Conservation (phyloP, 2,888 invertebrate genomes). For the Melikaiella ostensackeni region DNA sequence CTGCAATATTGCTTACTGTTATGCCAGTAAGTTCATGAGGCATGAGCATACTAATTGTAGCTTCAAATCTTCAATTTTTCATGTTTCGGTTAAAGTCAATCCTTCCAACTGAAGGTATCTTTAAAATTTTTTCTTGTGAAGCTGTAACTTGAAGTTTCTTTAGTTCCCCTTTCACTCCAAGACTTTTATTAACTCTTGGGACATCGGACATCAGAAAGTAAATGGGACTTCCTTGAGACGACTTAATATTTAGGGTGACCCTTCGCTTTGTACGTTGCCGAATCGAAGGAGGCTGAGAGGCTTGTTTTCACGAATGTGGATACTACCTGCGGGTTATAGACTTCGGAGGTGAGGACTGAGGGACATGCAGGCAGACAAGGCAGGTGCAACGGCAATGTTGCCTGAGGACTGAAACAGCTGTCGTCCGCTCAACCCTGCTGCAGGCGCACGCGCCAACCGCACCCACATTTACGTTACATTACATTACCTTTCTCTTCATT, state of each 20-base stretch:
- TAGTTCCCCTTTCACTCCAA: not conserved
- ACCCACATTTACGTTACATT: constrained; percentile 64
- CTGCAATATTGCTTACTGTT: too few relatives aligned
- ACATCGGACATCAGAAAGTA: not conserved
- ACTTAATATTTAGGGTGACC: constrained; percentile 32
- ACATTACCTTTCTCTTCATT: constrained; percentile 53
- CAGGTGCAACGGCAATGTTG: constrained; percentile 74
- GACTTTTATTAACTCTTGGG: not conserved
- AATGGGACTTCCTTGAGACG: not conserved
- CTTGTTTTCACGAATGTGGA: constrained; percentile 50
- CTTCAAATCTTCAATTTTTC: not conserved
- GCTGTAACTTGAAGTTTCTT: not conserved
- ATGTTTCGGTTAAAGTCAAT: not conserved
- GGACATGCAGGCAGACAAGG: constrained; percentile 56
- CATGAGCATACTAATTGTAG: not conserved
- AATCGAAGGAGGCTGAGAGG: constrained; percentile 47
- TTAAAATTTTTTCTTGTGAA: not conserved
- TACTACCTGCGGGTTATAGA: constrained; percentile 15
- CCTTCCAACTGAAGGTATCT: not conserved
- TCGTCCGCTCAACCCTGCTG: constrained; percentile 71
- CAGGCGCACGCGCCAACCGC: constrained; percentile 68
- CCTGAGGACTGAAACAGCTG: constrained; percentile 74
- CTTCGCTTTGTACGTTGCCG: constrained; percentile 24
- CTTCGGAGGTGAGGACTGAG: constrained; percentile 41
- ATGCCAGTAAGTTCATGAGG: too few relatives aligned